Evolutionary conservation across 2,888 invertebrate species (phyloP).

Genomic region (Nesidiocoris tenuis): DNA sequence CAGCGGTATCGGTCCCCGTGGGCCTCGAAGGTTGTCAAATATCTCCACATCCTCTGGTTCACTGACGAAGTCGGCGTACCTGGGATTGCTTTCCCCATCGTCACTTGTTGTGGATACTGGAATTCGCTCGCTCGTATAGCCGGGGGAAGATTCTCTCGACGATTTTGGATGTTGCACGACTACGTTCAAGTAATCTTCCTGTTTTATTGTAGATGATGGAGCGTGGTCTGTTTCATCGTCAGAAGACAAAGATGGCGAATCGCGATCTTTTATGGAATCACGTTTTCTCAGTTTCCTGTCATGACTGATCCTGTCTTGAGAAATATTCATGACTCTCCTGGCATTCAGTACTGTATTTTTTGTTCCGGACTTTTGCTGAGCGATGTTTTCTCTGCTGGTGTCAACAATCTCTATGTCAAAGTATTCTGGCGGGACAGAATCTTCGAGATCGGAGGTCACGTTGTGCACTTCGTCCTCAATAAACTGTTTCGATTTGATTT

Average conservation of each 20-base stretch:
- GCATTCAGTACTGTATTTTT: neutral
- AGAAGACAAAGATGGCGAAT: conserved; percentile 47
- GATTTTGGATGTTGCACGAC: conserved; percentile 60
- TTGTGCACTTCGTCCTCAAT: conserved; percentile 38
- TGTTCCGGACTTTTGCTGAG: conserved; percentile 13
- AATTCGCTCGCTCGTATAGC: conserved; percentile 65
- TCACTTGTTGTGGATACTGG: conserved; percentile 61
- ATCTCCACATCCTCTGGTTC: conserved; percentile 68
- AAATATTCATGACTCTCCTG: neutral
- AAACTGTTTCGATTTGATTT: conserved; percentile 24
- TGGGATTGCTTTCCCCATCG: conserved; percentile 59
- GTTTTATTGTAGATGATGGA: conserved; percentile 7
- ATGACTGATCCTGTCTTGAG: conserved; percentile 17
- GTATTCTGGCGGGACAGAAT: conserved; percentile 54
- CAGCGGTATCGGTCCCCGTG: conserved; percentile 38
- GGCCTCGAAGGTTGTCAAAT: conserved; percentile 44
- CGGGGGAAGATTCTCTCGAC: conserved; percentile 73
- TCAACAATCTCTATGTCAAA: conserved; percentile 61
- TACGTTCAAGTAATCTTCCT: conserved; percentile 50
- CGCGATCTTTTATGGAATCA: conserved; percentile 4
- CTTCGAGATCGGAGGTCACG: conserved; percentile 47
- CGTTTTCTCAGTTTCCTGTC: conserved; percentile 29
- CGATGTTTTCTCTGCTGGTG: conserved; percentile 49
- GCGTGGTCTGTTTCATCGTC: conserved; percentile 47
- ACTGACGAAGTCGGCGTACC: conserved; percentile 71